phyloP scores from a whole-genome alignment of 2,797 vertebrate genomes.

The Passerculus sandwichensis region DNA sequence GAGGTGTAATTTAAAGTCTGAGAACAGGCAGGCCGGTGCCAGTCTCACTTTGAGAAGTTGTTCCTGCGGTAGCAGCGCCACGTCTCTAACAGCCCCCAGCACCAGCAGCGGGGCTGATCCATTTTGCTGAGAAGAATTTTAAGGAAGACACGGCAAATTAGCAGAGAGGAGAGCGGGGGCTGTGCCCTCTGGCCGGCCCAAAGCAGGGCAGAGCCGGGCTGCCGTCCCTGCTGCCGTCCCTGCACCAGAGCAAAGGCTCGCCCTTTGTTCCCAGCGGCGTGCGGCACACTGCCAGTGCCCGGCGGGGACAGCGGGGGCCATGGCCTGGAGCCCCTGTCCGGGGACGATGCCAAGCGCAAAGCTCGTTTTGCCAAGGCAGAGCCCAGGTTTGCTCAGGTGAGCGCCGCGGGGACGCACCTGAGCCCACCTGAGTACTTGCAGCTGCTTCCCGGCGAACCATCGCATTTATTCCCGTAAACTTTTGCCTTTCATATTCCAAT shows the following conservation, averaged over 20 bases:
- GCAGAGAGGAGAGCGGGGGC: not conserved
- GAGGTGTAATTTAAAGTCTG: rapidly evolving
- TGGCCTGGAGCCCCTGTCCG: not conserved
- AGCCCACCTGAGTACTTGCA: not conserved
- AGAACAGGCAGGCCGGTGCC: not conserved
- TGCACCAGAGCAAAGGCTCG: rapidly evolving
- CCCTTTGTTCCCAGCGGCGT: not conserved
- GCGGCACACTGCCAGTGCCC: not conserved
- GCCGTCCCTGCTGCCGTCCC: not conserved
- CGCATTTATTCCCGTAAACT: not conserved
- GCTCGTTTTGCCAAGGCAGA: not conserved
- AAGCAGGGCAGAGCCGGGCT: not conserved
- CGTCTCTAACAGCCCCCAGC: not conserved
- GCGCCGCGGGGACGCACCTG: not conserved
- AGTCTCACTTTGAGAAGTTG: not conserved
- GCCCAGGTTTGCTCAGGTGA: not conserved
- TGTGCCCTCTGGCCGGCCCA: not conserved
- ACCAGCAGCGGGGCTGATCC: not conserved
- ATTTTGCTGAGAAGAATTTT: not conserved
- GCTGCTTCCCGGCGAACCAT: not conserved
- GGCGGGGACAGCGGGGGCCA: not conserved
- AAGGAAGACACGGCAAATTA: rapidly evolving
- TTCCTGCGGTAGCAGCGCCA: rapidly evolving
- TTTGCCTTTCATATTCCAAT: not conserved
- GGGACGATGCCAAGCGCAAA: rapidly evolving